phyloP scores from a whole-genome alignment of 2,113 vertebrate genomes.

The Megatriorchis doriae region DNA sequence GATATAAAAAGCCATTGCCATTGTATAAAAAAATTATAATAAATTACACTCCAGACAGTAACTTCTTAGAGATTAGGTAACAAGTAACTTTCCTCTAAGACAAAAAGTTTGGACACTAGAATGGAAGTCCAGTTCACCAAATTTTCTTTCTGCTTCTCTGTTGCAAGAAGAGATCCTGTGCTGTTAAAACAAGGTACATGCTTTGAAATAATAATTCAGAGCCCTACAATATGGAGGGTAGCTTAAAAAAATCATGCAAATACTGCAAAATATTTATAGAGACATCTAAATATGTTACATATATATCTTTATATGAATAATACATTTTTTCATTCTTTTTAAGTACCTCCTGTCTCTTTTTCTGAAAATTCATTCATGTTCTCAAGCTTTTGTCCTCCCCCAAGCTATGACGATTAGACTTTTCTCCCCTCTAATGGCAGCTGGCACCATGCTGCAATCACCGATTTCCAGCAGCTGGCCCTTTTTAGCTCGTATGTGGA shows the following conservation, averaged over 20 bases:
- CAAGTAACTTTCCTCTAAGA: not conserved
- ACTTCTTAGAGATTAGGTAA: not conserved
- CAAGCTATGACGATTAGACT: not conserved
- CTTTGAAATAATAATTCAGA: not conserved
- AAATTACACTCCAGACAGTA: not conserved
- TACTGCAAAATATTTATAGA: not conserved
- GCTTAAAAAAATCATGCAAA: not conserved
- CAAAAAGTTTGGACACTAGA: not conserved
- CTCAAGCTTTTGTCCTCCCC: not conserved
- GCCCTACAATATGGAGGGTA: not conserved
- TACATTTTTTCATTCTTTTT: not conserved
- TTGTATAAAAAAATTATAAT: not conserved
- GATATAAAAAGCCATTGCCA: not conserved
- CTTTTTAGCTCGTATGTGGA: not conserved
- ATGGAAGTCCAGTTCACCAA: not conserved
- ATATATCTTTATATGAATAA: not conserved
- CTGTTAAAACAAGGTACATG: not conserved
- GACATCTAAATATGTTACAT: not conserved
- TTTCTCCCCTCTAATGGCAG: not conserved
- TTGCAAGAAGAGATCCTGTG: not conserved
- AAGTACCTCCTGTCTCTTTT: not conserved
- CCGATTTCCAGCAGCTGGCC: not conserved
- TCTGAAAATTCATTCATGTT: not conserved
- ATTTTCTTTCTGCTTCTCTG: not conserved
- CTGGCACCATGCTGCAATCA: not conserved